Conservation (phyloP, 35 echinoderm and acorn worm genomes). For the Patiria miniata region DNA sequence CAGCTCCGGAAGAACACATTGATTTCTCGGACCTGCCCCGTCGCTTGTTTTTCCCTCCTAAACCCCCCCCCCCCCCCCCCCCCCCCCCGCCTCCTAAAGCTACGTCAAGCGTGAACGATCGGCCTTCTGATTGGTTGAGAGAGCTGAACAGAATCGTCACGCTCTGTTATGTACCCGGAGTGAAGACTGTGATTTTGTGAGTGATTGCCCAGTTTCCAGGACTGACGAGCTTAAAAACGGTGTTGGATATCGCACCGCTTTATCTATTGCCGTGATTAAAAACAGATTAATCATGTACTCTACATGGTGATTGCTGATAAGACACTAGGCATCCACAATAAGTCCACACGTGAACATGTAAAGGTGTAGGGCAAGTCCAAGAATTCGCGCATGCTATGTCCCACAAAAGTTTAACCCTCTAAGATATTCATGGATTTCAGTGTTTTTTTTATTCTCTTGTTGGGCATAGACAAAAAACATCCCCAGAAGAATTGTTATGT, state of each 20-base stretch:
- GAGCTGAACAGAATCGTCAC: too few relatives aligned
- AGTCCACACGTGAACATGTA: too few relatives aligned
- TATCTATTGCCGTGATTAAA: neutral
- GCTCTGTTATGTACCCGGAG: neutral
- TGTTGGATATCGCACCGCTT: neutral
- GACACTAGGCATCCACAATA: too few relatives aligned
- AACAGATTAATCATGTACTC: neutral
- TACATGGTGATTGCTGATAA: too few relatives aligned
- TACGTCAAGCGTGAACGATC: neutral
- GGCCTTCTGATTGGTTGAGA: neutral
- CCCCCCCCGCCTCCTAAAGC: neutral
- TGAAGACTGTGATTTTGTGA: neutral
- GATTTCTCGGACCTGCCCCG: slow-evolving; percentile 1
- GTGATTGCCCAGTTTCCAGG: neutral
- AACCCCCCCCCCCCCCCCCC: neutral
- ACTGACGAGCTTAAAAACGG: neutral
- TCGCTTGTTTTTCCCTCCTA: neutral
- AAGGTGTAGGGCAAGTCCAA: too few relatives aligned
- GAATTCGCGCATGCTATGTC: too few relatives aligned
- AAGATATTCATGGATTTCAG: too few relatives aligned
- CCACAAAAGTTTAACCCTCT: too few relatives aligned
- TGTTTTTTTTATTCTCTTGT: too few relatives aligned
- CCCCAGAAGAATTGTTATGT: too few relatives aligned
- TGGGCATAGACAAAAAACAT: too few relatives aligned
- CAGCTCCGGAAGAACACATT: slow-evolving; percentile 22